Base-by-base conservation (phyloP, 2,888 invertebrate species). In the Saturnia pavonia region DNA sequence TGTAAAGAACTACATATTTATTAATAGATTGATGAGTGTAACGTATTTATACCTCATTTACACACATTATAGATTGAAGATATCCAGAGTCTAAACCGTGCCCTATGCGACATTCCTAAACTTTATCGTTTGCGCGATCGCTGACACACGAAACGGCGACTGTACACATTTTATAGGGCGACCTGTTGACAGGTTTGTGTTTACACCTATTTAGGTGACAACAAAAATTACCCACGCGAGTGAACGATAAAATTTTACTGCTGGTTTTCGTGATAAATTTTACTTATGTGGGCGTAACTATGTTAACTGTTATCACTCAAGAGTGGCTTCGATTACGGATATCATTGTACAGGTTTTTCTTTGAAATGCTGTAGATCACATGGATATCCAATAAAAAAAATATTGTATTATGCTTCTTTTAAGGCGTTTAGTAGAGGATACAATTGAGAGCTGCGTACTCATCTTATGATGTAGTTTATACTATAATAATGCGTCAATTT, bases 141-240 rank as follows among this genome's bases (percentile, higher is more conserved):
- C 68, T 76, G 86, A 86, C 88, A 84, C 76, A 60, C 75, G 75
- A 80, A 83, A 88, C 81, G 85, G 87, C 83, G 87, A 75, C 76
- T 85, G 86, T 83, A 84, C 77, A 73, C 75, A 72, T 74, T 77
- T 81, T 82, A 83, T 83, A 79, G 76, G 81, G 77, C 79, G 76
- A 71, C 72, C 76, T 77, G 88, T 73, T 68, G 84, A 91, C 83
- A 82, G 89, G 90, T 91, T 90, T 91, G 89, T 89, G 80, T 78
- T 74, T 74, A 82, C 85, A 82, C 85, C 88, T 88, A 90, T 89
- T 89, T 85, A 78, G 82, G 81, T 82, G 85, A 88, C 89, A 90
- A 78, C 80, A 80, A 83, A 85, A 87, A 84, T 69, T 40, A 48
- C 57, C 57, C 57, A 27, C 27, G 57, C 57, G 57, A 60, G 27